Conservation (phyloP, 2,113 vertebrate genomes). For the Ctenomys sociabilis region DNA sequence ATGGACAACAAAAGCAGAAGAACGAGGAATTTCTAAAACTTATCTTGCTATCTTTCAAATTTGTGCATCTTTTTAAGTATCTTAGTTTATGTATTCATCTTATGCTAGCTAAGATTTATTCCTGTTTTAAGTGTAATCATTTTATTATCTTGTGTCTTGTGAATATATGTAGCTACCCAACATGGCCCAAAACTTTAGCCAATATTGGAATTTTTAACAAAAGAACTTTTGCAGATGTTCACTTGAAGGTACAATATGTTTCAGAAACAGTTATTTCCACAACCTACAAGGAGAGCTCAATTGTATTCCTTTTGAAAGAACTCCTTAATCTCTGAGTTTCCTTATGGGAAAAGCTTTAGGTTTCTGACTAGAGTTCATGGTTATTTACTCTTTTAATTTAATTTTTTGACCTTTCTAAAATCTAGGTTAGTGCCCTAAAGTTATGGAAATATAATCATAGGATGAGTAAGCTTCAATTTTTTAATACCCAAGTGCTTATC, state of each 20-base stretch:
- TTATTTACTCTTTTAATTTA: background rate
- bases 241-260: background rate
- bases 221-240: background rate
- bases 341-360: slow-evolving; percentile 39
- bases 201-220: slow-evolving; percentile 29
- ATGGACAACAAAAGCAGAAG: background rate
- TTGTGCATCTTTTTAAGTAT: slow-evolving; percentile 1
- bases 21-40: background rate
- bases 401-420: background rate
- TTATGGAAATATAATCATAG: background rate
- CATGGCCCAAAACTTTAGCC: background rate
- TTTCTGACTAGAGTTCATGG: background rate
- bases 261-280: slow-evolving; percentile 50
- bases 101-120: background rate
- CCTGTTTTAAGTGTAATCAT: background rate
- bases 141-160: slow-evolving; percentile 33
- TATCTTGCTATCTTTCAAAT: background rate
- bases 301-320: slow-evolving; percentile 46
- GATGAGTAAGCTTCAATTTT: slow-evolving; percentile 33
- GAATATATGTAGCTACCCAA: background rate
- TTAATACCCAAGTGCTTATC: background rate
- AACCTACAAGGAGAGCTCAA: background rate
- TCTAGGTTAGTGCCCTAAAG: background rate
- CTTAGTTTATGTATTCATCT: background rate
- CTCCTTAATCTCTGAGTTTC: slow-evolving; percentile 42